Evolutionary conservation across 2,888 invertebrate genomes (phyloP).

Genomic region (Saturnia japonica): DNA sequence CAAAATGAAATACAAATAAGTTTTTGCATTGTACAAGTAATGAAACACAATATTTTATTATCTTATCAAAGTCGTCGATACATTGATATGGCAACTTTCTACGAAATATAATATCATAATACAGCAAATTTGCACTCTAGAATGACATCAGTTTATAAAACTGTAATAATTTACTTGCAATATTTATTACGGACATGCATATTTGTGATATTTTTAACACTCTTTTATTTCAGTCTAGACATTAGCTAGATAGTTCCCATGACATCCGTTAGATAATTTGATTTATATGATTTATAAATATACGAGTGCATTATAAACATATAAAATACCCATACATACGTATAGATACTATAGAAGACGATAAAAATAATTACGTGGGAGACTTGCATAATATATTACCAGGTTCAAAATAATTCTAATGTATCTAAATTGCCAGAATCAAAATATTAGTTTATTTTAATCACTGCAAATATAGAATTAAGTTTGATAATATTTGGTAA

Average conservation of each 20-base stretch:
- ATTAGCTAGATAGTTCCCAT: not conserved
- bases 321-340: not conserved
- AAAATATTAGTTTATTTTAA: not conserved
- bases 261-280: constrained; percentile 8
- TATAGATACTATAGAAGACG: not conserved
- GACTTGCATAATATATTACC: not conserved
- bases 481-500: not conserved
- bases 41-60: not conserved
- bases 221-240: not conserved
- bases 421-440: not conserved
- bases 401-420: not conserved
- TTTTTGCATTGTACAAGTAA: not conserved
- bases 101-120: not conserved
- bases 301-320: not conserved
- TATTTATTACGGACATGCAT: not conserved
- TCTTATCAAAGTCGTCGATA: constrained; percentile 4
- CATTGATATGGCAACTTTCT: not conserved
- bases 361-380: not conserved
- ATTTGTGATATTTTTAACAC: not conserved
- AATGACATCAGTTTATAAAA: constrained; percentile 13
- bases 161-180: not conserved
- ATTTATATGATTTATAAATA: constrained; percentile 1
- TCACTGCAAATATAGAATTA: not conserved
- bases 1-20: not conserved
- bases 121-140: not conserved